phyloP scores from a whole-genome alignment of 2,888 invertebrate genomes.

The Mesochorus sp. region DNA sequence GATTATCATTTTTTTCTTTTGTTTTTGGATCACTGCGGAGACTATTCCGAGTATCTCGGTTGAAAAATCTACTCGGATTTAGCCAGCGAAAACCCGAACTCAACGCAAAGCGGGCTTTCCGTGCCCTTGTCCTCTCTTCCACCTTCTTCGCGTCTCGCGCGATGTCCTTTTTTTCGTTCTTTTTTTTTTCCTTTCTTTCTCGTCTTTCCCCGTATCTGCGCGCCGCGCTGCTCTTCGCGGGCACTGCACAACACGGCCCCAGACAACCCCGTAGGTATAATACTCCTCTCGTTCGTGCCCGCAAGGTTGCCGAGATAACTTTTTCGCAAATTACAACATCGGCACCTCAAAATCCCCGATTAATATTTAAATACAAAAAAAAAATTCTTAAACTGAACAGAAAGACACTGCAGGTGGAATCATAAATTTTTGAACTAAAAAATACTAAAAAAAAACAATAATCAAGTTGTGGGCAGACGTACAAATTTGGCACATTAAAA shows the following conservation, averaged over 20 bases:
- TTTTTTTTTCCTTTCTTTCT: neutral
- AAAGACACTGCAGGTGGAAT: too few species aligned
- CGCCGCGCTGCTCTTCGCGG: neutral
- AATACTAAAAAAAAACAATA: too few species aligned
- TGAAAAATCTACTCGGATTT: constrained; percentile 14
- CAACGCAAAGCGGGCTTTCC: constrained; percentile 20
- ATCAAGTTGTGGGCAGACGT: too few species aligned
- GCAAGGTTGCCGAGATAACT: constrained; percentile 6
- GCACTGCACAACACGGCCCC: neutral
- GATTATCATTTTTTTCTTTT: too few species aligned
- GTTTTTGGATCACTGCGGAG: too few species aligned
- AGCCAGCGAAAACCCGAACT: constrained; percentile 3
- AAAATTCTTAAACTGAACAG: neutral
- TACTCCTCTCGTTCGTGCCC: neutral
- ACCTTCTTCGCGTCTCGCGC: neutral
- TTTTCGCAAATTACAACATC: neutral
- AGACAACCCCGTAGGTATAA: too few species aligned
- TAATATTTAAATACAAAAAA: neutral
- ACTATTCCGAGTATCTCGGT: too few species aligned
- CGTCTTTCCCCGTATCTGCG: neutral
- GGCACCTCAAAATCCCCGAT: too few species aligned
- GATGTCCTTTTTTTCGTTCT: constrained; percentile 2
- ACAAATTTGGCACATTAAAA: too few species aligned
- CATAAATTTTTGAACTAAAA: too few species aligned
- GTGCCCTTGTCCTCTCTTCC: neutral